phyloP scores from a whole-genome alignment of 1,140 invertebrate genomes.

The Apis cerana region DNA sequence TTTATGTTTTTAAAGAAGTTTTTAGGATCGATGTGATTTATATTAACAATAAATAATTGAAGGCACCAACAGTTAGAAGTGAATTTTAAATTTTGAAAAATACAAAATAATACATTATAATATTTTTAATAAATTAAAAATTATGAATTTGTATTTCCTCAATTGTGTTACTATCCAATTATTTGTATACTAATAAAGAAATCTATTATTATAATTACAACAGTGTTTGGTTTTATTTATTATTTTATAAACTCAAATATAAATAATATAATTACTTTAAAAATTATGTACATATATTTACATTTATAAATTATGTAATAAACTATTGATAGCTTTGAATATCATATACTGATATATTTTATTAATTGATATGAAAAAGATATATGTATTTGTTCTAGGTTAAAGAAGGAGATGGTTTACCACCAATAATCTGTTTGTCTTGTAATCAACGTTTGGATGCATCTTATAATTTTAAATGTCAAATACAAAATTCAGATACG shows the following conservation, averaged over 20 bases:
- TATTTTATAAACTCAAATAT: neutral
- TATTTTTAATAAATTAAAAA: neutral
- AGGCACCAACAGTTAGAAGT: constrained; percentile 31
- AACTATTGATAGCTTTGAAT: neutral
- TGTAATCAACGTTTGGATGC: constrained; percentile 75
- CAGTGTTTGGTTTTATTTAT: neutral
- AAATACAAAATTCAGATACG: constrained; percentile 76
- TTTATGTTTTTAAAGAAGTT: neutral
- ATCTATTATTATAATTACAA: neutral
- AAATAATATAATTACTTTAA: neutral
- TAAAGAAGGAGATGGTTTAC: constrained; percentile 77
- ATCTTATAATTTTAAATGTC: constrained; percentile 78
- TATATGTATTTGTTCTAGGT: constrained; percentile 68
- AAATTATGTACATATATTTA: neutral
- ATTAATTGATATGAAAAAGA: neutral
- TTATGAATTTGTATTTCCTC: constrained; percentile 1
- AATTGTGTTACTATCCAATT: neutral
- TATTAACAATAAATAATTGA: constrained; percentile 34
- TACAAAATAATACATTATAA: neutral
- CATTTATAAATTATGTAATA: neutral
- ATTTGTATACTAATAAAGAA: neutral
- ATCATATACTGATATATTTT: neutral
- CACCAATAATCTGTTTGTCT: constrained; percentile 74
- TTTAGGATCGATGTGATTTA: neutral
- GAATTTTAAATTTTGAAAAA: constrained; percentile 9